phyloP scores from a whole-genome alignment of 2,113 vertebrate species.

The Lontra canadensis region DNA sequence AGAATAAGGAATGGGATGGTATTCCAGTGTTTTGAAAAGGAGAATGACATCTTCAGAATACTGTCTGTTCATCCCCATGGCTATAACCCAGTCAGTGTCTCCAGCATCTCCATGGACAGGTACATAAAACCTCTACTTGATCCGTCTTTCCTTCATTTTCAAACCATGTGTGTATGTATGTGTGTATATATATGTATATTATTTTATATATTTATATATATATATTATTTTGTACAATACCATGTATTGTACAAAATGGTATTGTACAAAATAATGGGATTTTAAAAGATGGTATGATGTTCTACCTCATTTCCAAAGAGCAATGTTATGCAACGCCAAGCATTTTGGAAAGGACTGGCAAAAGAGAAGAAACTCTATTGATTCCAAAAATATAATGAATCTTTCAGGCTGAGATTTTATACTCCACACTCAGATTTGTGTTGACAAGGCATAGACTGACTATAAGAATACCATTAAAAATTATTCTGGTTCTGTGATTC shows the following conservation, averaged over 20 bases:
- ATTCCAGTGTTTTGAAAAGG: neutral
- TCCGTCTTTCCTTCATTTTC: neutral
- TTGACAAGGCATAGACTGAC: neutral
- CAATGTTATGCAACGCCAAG: neutral
- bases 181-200: too few species aligned
- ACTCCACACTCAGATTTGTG: neutral
- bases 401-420: neutral
- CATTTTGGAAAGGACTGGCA: neutral
- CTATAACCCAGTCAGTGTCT: neutral
- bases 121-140: neutral
- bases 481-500: neutral
- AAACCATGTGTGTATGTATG: neutral
- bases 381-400: neutral
- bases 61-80: neutral
- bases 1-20: neutral
- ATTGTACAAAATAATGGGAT: neutral
- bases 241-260: neutral
- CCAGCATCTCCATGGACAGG: neutral
- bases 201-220: too few species aligned
- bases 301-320: neutral
- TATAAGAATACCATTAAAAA: neutral
- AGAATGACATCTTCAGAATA: neutral
- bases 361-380: neutral
- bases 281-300: neutral
- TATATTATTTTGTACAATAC: too few species aligned